These are phyloP conservation scores for Cordilura impudica DNA, from an alignment of 2,888 invertebrate genomes.

Conservation along the genomic window DNA sequence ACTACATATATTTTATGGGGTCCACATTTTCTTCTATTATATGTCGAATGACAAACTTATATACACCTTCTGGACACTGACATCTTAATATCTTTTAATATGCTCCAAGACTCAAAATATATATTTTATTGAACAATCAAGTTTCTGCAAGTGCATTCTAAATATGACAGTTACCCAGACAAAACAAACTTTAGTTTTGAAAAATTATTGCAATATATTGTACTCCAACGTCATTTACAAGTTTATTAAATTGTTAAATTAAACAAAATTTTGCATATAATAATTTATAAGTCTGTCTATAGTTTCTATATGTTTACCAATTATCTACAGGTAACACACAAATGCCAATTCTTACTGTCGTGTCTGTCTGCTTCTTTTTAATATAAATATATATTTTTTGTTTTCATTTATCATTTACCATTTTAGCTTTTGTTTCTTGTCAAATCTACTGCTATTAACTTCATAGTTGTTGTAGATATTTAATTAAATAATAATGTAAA, in stretches of 20 bases:
- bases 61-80: no score
- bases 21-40: no score
- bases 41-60: no score
- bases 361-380: conserved; percentile 7
- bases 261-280: not conserved
- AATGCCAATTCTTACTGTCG: not conserved
- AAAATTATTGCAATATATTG: not conserved
- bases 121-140: no score
- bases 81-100: no score
- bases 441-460: not conserved
- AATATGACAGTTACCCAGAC: no score
- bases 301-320: conserved; percentile 1
- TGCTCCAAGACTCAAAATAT: no score
- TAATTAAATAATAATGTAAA: conserved; percentile 37
- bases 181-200: no score
- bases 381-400: not conserved
- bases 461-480: conserved; percentile 25
- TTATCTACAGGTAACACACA: not conserved
- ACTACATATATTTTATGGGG: no score
- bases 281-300: not conserved
- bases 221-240: not conserved
- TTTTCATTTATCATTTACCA: not conserved
- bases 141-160: no score
- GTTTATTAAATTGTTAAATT: conserved; percentile 10
- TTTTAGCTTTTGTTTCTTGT: not conserved